Conservation (phyloP, 2,113 vertebrate species). For the Hippolais icterina region DNA sequence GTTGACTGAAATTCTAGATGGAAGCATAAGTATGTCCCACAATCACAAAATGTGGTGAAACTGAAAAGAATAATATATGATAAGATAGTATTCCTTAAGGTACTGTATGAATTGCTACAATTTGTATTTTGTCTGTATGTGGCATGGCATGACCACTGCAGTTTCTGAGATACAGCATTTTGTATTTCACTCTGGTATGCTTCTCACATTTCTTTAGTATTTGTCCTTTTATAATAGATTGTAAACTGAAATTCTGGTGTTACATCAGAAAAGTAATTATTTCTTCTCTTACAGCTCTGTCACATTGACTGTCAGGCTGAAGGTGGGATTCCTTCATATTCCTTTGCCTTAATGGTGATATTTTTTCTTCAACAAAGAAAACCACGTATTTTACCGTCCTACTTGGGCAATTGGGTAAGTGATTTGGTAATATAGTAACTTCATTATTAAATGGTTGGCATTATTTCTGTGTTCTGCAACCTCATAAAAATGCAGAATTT, state of each 20-base stretch:
- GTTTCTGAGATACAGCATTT: not conserved
- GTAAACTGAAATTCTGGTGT: not conserved
- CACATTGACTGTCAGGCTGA: slow-evolving; percentile 97
- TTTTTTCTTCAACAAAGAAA: slow-evolving; percentile 98
- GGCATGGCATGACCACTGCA: not conserved
- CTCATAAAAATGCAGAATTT: not conserved
- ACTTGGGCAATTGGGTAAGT: slow-evolving; percentile 92
- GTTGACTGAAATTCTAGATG: not conserved
- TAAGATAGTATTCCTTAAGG: not conserved
- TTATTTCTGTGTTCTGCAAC: not conserved
- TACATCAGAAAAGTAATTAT: not conserved
- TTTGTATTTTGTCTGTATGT: not conserved
- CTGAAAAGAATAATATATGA: not conserved
- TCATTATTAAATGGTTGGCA: not conserved
- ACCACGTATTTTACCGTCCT: slow-evolving; percentile 88
- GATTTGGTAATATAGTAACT: not conserved
- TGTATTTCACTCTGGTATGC: not conserved
- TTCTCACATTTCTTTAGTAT: not conserved
- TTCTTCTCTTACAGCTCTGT: slow-evolving; percentile 81
- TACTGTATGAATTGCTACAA: not conserved
- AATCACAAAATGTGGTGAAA: not conserved
- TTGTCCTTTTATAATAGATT: not conserved
- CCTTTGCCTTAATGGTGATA: slow-evolving; percentile 97
- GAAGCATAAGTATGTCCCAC: not conserved
- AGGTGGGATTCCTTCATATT: slow-evolving; percentile 96